These are phyloP conservation scores for Jordanella pulchra DNA, from an alignment of 2,797 vertebrate genomes.

Conservation along the genomic window DNA sequence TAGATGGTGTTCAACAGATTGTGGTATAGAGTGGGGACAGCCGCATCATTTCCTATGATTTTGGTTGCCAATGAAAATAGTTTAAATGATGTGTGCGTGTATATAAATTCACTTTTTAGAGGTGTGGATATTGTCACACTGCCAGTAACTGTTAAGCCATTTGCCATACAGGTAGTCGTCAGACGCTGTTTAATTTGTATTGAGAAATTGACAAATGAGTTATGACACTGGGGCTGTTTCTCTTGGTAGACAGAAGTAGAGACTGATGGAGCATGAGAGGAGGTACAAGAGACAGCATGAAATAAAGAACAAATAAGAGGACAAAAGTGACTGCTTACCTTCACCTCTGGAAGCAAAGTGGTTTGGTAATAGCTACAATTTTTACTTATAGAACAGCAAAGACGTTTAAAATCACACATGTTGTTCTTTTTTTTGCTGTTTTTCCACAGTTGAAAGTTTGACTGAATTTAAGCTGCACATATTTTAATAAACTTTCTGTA, in stretches of 20 bases:
- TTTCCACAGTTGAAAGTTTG: background rate
- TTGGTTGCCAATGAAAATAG: constrained; percentile 10
- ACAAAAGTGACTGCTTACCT: constrained; percentile 29
- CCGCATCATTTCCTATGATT: constrained; percentile 23
- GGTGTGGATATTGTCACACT: constrained; percentile 64
- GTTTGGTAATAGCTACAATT: constrained; percentile 58
- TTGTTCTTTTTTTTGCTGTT: constrained; percentile 17
- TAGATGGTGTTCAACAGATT: constrained; percentile 39
- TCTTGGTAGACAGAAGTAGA: constrained; percentile 64
- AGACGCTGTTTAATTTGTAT: constrained; percentile 78
- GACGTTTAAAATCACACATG: constrained; percentile 28
- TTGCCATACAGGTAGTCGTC: constrained; percentile 76
- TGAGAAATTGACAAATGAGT: constrained; percentile 79
- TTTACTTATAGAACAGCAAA: constrained; percentile 54
- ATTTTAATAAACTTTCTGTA: background rate
- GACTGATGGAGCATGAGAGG: constrained; percentile 63
- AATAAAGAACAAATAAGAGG: background rate
- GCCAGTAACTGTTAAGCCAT: constrained; percentile 74
- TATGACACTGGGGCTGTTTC: constrained; percentile 73
- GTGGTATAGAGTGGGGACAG: constrained; percentile 16
- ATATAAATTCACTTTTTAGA: constrained; percentile 36
- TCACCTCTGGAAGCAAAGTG: constrained; percentile 40
- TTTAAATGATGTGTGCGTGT: constrained; percentile 22
- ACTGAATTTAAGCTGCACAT: constrained; percentile 2
- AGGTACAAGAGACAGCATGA: constrained; percentile 42